These are phyloP conservation scores for Sarcophaga carnaria DNA, from an alignment of 2,888 invertebrate species.

Conservation along the genomic window DNA sequence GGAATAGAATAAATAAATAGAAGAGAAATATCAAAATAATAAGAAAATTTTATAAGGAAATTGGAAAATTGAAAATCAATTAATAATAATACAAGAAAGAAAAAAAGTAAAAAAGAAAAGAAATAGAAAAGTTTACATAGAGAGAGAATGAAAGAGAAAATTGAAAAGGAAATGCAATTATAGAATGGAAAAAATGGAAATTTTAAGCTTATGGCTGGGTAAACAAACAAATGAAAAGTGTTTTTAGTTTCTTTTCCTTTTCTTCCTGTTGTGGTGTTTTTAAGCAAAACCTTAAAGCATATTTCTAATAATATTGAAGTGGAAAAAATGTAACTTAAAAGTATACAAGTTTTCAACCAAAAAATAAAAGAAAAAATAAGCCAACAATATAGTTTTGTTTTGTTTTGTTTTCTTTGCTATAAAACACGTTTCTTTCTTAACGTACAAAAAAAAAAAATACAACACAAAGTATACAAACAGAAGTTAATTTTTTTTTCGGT, in stretches of 20 bases:
- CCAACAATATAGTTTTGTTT: slow-evolving; percentile 55
- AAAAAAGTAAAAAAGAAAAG: slow-evolving; percentile 27
- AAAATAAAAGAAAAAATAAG: slow-evolving; percentile 36
- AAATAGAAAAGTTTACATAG: not conserved
- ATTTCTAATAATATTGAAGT: slow-evolving; percentile 61
- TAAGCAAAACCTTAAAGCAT: slow-evolving; percentile 55
- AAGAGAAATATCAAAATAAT: not conserved
- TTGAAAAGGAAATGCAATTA: slow-evolving; percentile 8
- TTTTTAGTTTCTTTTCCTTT: not conserved
- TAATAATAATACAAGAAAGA: not conserved
- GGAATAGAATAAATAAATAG: not conserved
- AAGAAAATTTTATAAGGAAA: slow-evolving; percentile 16
- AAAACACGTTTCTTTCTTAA: slow-evolving; percentile 67
- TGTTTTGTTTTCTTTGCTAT: slow-evolving; percentile 50
- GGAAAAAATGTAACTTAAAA: slow-evolving; percentile 64
- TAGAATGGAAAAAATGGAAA: not conserved
- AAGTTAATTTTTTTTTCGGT: slow-evolving; percentile 57
- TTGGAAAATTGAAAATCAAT: slow-evolving; percentile 32
- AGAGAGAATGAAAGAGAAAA: slow-evolving; percentile 19
- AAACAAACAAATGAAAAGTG: slow-evolving; percentile 47
- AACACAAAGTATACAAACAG: slow-evolving; percentile 65
- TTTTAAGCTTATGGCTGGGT: not conserved
- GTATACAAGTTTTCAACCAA: slow-evolving; percentile 64
- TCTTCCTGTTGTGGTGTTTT: not conserved
- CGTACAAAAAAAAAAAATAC: slow-evolving; percentile 51